Conservation (phyloP, 92 coral and sea anemone genomes). For the Umimayanthus kanabou region DNA sequence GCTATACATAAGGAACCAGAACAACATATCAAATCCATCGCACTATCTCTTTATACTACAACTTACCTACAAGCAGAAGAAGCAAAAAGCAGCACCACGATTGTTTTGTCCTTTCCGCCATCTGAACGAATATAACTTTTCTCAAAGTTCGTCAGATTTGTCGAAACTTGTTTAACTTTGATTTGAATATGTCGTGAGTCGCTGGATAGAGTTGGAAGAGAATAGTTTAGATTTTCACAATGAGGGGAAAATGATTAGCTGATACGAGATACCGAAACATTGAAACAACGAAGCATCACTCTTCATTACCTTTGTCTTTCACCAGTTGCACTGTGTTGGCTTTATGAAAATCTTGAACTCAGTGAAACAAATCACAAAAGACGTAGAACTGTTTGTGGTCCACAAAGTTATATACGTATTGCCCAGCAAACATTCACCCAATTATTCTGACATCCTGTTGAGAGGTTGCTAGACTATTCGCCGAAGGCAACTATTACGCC, state of each 20-base stretch:
- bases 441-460: background rate
- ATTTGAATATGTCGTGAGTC: background rate
- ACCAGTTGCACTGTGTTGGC: background rate
- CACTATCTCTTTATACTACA: no score
- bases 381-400: background rate
- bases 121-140: no score
- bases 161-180: background rate
- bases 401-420: background rate
- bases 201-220: background rate
- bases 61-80: constrained; percentile 1
- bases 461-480: background rate
- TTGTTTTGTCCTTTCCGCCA: no score
- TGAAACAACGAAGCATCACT: background rate
- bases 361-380: no score
- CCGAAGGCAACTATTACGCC: background rate
- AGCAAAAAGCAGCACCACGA: background rate
- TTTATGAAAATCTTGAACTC: no score
- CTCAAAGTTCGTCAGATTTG: background rate
- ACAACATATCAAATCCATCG: background rate
- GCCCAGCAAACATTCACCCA: background rate
- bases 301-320: background rate
- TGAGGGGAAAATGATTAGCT: background rate
- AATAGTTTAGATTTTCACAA: background rate
- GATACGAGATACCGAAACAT: background rate
- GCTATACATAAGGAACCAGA: background rate